Percentiles rank a stretch among this genome's conserved stretches.
Evolutionary conservation across 2,113 vertebrate genomes (phyloP).

Genomic region (Calypte anna): DNA sequence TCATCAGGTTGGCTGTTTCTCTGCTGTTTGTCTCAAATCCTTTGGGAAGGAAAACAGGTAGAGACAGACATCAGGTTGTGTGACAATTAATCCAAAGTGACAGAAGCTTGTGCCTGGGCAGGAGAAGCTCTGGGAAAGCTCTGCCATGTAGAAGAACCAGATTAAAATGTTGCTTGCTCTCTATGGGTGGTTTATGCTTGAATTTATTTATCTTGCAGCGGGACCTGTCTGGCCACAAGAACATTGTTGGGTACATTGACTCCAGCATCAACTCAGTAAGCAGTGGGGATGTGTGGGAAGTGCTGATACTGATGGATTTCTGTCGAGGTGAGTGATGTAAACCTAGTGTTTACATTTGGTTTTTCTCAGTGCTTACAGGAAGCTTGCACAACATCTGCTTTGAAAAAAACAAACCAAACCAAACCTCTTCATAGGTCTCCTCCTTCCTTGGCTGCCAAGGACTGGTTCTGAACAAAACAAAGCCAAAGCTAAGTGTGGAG

Average conservation of each 20-base stretch:
- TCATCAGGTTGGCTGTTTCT: background rate
- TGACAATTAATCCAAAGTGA: rapidly evolving
- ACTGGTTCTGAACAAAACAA: background rate
- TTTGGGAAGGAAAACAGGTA: background rate
- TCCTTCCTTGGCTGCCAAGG: background rate
- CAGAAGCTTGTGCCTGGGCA: background rate
- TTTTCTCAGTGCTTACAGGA: rapidly evolving
- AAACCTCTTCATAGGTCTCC: background rate
- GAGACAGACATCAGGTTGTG: background rate
- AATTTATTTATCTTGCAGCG: slow-evolving; percentile 74
- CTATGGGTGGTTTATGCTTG: background rate
- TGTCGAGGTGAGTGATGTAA: slow-evolving; percentile 86
- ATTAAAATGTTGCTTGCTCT: rapidly evolving
- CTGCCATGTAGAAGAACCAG: background rate
- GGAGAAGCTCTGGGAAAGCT: background rate
- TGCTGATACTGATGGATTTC: slow-evolving; percentile 97
- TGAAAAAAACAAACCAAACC: too few species aligned
- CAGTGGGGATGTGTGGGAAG: slow-evolving; percentile 95
- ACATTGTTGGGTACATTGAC: slow-evolving; percentile 96
- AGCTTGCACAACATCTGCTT: background rate
- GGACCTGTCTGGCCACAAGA: slow-evolving; percentile 94
- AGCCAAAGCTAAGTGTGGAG: background rate
- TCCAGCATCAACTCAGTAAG: slow-evolving; percentile 93
- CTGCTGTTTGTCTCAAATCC: background rate
- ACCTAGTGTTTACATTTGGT: background rate